Evolutionary conservation across 2,888 invertebrate species (phyloP), one percentile per base, ranked within the genome.

Genomic region (Platycheirus rosarum): DNA sequence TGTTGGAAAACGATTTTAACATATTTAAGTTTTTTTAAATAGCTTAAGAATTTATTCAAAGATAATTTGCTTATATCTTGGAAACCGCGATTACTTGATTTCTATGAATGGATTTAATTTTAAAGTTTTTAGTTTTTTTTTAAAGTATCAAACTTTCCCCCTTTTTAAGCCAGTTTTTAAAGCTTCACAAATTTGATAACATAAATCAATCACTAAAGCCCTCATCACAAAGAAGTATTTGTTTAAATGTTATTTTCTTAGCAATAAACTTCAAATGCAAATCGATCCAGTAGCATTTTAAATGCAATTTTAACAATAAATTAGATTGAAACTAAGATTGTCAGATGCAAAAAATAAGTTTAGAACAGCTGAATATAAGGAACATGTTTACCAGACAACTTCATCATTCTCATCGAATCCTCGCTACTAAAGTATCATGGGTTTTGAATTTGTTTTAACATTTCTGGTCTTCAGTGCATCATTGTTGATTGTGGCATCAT

Each of bases 401-500:
- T 7, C 20, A 69, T 63, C 65, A 77, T 42, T 77, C 63, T 23
- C 3, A 14, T 9, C 2, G 32, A 57, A 26, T 7, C 4, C 8
- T 32, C 8, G 29, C 7, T 8, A 32, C 8, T 8, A 7, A 8
- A 32, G 8, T 8, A 65, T 49, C 70, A 77, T 77, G 77, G 49
- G 29, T 3, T 40, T 20, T 37, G 48, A 16, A 13, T 32, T 16
- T n/a, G 2, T 63, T 6, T 29, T 76, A 23, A 55, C 13, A 7
- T 32, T 63, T 14, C 16, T 77, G 32, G 55, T 23, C 8, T 8
- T 70, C 6, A 51, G 14, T 11, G 70, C 40, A 18, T 49, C 70
- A 7, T 16, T 49, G 6, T 55, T 57, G 11, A 18, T 11, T 48
- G 65, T 49, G 14, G 48, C 46, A 5, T 63, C 77, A 16, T 57